Percentiles rank a stretch among this genome's conserved stretches.
phyloP scores from a whole-genome alignment of 2,797 vertebrate genomes.

The Tamandua tetradactyla region DNA sequence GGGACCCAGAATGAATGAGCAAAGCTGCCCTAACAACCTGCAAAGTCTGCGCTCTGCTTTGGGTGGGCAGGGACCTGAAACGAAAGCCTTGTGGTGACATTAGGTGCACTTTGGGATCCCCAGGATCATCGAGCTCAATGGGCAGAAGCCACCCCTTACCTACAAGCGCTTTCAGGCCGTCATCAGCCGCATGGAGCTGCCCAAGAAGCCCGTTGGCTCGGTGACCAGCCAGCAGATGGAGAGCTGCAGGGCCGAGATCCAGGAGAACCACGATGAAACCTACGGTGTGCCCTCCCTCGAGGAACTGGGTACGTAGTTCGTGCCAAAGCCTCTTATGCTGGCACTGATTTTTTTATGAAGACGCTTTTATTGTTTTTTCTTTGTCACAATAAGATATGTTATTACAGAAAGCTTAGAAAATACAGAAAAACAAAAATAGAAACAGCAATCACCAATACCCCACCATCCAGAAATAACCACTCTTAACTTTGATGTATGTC shows the following conservation, averaged over 20 bases:
- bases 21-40: slow-evolving; percentile 12
- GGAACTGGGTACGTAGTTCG: slow-evolving; percentile 90
- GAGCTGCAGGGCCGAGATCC: slow-evolving; percentile 89
- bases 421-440: neutral
- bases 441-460: neutral
- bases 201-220: slow-evolving; percentile 90
- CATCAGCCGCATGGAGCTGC: slow-evolving; percentile 95
- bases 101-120: slow-evolving; percentile 69
- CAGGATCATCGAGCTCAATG: slow-evolving; percentile 97
- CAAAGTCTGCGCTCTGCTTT: neutral
- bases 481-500: neutral
- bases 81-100: neutral
- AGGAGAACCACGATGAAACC: slow-evolving; percentile 92
- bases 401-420: neutral
- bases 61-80: neutral
- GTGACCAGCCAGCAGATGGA: slow-evolving; percentile 94
- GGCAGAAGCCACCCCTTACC: slow-evolving; percentile 95
- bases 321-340: neutral
- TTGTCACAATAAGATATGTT: neutral
- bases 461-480: neutral
- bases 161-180: slow-evolving; percentile 98
- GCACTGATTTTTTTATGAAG: neutral
- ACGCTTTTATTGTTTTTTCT: neutral
- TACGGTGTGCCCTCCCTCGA: slow-evolving; percentile 96
- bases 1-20: neutral